Evolutionary conservation across 2,888 invertebrate genomes (phyloP).

Genomic region (Drosophila cognata): DNA sequence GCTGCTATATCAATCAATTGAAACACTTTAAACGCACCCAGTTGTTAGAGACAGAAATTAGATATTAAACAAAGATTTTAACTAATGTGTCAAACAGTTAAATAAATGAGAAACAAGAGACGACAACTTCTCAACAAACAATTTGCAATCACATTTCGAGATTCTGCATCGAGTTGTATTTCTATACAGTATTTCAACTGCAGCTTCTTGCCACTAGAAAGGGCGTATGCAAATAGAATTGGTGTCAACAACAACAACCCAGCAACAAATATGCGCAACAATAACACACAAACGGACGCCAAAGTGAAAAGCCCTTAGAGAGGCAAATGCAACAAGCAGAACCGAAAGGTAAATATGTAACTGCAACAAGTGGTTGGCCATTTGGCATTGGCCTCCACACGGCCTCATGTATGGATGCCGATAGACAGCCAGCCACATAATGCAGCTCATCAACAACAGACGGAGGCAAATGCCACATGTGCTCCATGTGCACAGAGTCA

Average conservation of each 20-base stretch:
- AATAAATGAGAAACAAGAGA: neutral
- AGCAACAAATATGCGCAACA: slow-evolving; percentile 33
- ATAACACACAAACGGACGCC: slow-evolving; percentile 44
- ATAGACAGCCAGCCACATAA: slow-evolving; percentile 76
- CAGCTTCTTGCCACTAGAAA: slow-evolving; percentile 30
- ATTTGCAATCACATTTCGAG: slow-evolving; percentile 6
- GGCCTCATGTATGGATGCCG: slow-evolving; percentile 59
- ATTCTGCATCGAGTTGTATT: slow-evolving; percentile 23
- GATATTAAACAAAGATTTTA: neutral
- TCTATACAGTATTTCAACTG: slow-evolving; percentile 12
- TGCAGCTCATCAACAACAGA: slow-evolving; percentile 75
- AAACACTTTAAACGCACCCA: neutral
- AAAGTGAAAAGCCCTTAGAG: slow-evolving; percentile 59
- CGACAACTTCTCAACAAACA: neutral
- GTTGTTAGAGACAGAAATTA: neutral
- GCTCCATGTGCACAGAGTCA: slow-evolving; percentile 40
- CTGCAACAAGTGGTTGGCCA: slow-evolving; percentile 75
- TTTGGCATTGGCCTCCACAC: slow-evolving; percentile 67
- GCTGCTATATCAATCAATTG: slow-evolving; percentile 44
- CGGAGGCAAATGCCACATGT: slow-evolving; percentile 80
- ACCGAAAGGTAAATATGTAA: slow-evolving; percentile 75
- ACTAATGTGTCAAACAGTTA: neutral
- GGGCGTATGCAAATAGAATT: slow-evolving; percentile 71
- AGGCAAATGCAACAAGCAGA: slow-evolving; percentile 71
- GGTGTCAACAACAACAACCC: slow-evolving; percentile 52